Evolutionary conservation across 2,797 vertebrate species (phyloP), one percentile per base, ranked within the genome.

Genomic region (Platalea minor): DNA sequence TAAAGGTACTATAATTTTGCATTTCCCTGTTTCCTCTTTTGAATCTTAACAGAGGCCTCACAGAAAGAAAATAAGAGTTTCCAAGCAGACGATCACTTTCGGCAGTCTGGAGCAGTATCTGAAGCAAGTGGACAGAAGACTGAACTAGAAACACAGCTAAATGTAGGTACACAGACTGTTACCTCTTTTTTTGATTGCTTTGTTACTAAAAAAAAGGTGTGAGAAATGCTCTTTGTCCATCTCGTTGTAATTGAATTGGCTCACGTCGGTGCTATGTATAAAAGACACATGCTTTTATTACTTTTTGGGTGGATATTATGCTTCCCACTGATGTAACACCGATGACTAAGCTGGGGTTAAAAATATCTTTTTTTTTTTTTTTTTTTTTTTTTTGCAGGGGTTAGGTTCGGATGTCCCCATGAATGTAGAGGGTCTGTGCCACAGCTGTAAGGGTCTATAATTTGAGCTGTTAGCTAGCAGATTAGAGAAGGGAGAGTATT

Each of bases 161-260:
- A 48, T 92, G 98, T 98, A 97, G 87, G 97, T 98, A 90, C 29
- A 91, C 79, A 63, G 11, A 80, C 31, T 74, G 10, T 54, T 79
- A 33, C 7, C 2, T 41, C 2, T 48, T 74, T 24, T 53, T 48
- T 81, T 51, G 11, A 31, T 50, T 70, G 16, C 17, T 20, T 46
- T 64, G 16, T 79, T 60, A 61, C 13, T 73, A 13, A 60, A 79
- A 56, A 19, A 0, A 41, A 70, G 63, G 17, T 14, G 7, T 8
- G 8, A 87, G 25, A 82, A 78, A n/a, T 67, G 18, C 4, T n/a
- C 77, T 74, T 89, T 57, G 33, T 41, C 15, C 2, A 8, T 54
- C 25, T 80, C 7, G 16, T 64, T 59, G 4, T 39, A 50, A 60
- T 7, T 70, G 17, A 72, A 13, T 65, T 68, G 64, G 3, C 7